Evolutionary conservation across 2,888 invertebrate species (phyloP).

Genomic region (Monopis laevigella): DNA sequence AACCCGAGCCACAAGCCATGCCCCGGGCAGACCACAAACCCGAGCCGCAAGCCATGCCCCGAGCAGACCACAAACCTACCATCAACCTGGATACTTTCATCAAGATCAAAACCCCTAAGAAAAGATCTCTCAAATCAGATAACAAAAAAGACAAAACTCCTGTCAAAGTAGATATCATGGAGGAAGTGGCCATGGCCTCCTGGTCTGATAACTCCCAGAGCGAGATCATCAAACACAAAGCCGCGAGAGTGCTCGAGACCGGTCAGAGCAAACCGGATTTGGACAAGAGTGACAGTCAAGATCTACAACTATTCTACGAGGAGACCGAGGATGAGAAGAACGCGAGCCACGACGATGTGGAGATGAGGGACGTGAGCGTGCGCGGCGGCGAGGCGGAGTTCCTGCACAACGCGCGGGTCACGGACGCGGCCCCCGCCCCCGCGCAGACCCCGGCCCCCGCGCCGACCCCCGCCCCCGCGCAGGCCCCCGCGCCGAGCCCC

Average conservation of each 20-base stretch:
- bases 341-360: not conserved
- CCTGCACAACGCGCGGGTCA: no score
- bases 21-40: no score
- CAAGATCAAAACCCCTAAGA: constrained; percentile 40
- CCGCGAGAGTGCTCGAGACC: not conserved
- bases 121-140: constrained; percentile 22
- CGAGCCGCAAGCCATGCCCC: no score
- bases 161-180: constrained; percentile 44
- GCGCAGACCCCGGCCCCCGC: constrained; percentile 18
- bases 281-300: constrained; percentile 49
- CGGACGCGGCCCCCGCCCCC: not conserved
- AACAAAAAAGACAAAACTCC: constrained; percentile 36
- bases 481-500: constrained; percentile 29
- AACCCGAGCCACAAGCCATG: no score
- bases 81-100: constrained; percentile 43
- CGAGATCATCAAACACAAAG: constrained; percentile 38
- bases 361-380: not conserved
- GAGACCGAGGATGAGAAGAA: constrained; percentile 38
- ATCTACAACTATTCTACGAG: constrained; percentile 68
- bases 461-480: constrained; percentile 34
- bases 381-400: not conserved
- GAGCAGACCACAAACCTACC: constrained; percentile 22
- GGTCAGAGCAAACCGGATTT: constrained; percentile 21
- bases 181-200: constrained; percentile 56
- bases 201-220: constrained; percentile 59